phyloP scores from a whole-genome alignment of 2,113 vertebrate species.

The Chloebia gouldiae region DNA sequence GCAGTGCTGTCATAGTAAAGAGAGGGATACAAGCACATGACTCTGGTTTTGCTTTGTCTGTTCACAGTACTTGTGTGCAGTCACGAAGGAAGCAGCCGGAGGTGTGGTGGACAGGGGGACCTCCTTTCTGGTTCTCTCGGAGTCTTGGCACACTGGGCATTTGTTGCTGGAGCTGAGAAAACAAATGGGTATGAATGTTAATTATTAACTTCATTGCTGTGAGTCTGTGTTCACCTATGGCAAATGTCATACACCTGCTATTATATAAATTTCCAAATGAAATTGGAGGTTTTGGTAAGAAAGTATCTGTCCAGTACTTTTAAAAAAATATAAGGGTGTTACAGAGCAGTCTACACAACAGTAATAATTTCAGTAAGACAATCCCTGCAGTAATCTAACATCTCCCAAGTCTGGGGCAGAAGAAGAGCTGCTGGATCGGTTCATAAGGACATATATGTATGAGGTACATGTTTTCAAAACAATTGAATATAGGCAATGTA shows the following conservation, averaged over 20 bases:
- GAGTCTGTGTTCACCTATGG: background rate
- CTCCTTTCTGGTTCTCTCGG: constrained; percentile 92
- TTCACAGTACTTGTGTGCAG: constrained; percentile 83
- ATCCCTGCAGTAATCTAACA: background rate
- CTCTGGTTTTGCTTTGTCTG: background rate
- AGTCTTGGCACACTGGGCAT: constrained; percentile 91
- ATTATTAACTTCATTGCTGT: background rate
- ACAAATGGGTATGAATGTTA: constrained; percentile 76
- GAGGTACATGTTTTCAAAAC: background rate
- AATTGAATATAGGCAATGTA: background rate
- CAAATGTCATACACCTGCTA: background rate
- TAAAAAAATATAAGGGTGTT: background rate
- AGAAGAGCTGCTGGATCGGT: background rate
- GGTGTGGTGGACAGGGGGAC: constrained; percentile 96
- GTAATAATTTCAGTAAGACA: background rate
- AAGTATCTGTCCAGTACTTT: background rate
- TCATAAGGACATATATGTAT: background rate
- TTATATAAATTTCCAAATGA: background rate
- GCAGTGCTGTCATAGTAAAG: rapidly evolving
- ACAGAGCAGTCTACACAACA: background rate
- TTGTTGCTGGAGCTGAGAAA: constrained; percentile 79
- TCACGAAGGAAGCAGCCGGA: constrained; percentile 86
- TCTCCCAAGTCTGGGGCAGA: background rate
- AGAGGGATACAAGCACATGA: background rate
- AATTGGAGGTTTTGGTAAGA: background rate